A percentile compares a stretch with the other conserved stretches of the same genome.
Evolutionary conservation across 2,113 vertebrate species (phyloP).

Genomic region (Pluvialis apricaria): DNA sequence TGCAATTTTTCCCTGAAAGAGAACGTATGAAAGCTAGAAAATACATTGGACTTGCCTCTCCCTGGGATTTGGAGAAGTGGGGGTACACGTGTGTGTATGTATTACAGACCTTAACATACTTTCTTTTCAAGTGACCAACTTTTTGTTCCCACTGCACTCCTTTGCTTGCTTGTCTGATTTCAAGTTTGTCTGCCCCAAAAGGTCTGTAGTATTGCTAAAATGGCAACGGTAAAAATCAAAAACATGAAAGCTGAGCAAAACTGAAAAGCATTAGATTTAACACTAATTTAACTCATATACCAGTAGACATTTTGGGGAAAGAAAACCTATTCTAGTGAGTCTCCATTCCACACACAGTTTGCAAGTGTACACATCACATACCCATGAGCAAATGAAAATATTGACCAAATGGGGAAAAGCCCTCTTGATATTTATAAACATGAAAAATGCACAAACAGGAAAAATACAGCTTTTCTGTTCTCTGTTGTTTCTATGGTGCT

Average conservation of each 20-base stretch:
- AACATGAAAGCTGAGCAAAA: background rate
- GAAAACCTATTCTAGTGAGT: background rate
- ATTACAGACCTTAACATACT: background rate
- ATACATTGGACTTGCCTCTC: background rate
- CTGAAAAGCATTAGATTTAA: background rate
- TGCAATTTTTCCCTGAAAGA: background rate
- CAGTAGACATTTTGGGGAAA: background rate
- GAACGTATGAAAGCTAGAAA: background rate
- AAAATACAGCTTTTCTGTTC: background rate
- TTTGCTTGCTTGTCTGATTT: background rate
- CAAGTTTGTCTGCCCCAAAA: background rate
- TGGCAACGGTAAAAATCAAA: background rate
- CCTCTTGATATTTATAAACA: background rate
- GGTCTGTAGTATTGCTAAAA: background rate
- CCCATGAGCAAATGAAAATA: background rate
- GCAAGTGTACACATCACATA: background rate
- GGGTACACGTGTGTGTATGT: fast-evolving
- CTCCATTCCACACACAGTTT: background rate
- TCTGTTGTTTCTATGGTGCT: background rate
- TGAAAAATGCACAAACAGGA: background rate
- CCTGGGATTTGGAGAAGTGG: background rate
- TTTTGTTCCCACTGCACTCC: background rate
- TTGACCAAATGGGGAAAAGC: background rate
- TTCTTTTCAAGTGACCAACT: background rate
- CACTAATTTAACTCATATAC: background rate